Conservation (phyloP, 2,797 vertebrate species). For the Gallinago stenura region DNA sequence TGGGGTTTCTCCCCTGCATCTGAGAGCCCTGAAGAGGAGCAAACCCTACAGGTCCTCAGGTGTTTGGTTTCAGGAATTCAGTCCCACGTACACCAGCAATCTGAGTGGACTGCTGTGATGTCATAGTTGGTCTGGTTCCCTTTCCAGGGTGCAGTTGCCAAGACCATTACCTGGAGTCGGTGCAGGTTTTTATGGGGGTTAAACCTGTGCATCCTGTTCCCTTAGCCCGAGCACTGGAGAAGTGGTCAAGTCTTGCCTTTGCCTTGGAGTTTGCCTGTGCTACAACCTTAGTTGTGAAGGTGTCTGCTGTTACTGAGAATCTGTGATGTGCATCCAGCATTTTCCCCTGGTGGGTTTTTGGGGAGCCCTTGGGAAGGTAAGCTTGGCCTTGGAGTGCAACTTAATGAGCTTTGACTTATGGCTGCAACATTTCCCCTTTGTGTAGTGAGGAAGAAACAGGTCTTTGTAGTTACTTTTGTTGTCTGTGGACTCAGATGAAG, state of each 20-base stretch:
- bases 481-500: background rate
- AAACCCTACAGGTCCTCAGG: fast-evolving
- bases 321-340: background rate
- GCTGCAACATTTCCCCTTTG: background rate
- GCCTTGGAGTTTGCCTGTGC: background rate
- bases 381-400: background rate
- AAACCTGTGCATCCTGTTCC: background rate
- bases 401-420: background rate
- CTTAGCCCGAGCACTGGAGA: background rate
- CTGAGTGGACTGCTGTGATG: background rate
- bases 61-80: background rate
- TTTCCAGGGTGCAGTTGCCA: background rate
- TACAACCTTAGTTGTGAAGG: background rate
- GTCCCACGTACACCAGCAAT: background rate
- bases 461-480: background rate
- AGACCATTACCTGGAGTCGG: background rate
- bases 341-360: background rate
- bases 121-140: background rate
- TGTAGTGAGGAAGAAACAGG: background rate
- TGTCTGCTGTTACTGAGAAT: background rate
- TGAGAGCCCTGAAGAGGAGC: background rate
- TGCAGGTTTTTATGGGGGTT: background rate
- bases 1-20: background rate
- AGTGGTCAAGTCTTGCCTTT: background rate
- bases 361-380: background rate